Evolutionary conservation across 2,113 vertebrate species (phyloP), one percentile per base, ranked within the genome.

Genomic region (Lepus timidus): DNA sequence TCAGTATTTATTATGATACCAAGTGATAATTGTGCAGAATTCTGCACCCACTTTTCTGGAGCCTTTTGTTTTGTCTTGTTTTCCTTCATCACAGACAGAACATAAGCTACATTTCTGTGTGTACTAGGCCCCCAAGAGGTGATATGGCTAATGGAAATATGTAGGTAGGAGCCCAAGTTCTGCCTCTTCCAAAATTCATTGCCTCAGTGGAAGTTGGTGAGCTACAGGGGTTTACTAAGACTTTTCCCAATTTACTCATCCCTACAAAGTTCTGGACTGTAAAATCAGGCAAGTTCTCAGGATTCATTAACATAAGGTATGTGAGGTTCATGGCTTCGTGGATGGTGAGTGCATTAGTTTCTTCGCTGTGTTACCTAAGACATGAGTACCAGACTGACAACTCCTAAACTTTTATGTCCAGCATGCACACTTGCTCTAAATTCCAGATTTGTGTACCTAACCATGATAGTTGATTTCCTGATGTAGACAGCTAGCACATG

Each of bases 161-260:
- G 1, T 93, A 1, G 9, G 64, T 79, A 51, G 19, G 44, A 87
- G 31, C 88, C 79, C 64, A 93, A 58, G 13, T 44, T 92, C 36
- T 96, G 49, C 93, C 39, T 85, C 55, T 86, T 89, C 62, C 74
- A 95, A 87, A 82, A 88, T 94, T 81, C 39, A 82, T 91, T 86
- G 74, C 58, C 2, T 1, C 79, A 73, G 85, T 64, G 67, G 86
- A 93, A 71, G 39, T 85, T 81, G 64, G 68, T 88, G 88, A 95
- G 79, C 64, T 17, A 86, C 5, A 16, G 22, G 25, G 39, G 82
- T 44, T 91, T 62, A 29, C 79, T 91, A 82, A 83, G 65, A 33
- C 33, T 73, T 88, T 91, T 27, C 68, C 58, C 67, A 93, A 88
- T 88, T 90, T 91, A 65, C 52, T 85, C 78, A 55, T 62, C 79